Base-by-base conservation (phyloP, 2,888 invertebrate species). In the Athalia rosae region DNA sequence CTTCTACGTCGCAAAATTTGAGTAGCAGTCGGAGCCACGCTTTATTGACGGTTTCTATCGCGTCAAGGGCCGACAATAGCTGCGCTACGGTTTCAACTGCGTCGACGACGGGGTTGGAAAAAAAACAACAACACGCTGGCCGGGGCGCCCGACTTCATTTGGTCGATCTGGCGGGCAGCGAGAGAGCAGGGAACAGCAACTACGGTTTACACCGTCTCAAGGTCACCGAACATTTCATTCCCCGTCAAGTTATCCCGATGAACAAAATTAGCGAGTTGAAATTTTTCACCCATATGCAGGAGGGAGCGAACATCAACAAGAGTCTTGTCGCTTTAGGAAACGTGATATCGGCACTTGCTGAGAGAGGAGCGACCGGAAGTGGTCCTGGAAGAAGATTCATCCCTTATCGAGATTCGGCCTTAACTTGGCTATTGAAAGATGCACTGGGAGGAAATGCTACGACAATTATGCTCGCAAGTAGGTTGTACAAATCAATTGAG, bases 371-470 rank as follows among this genome's bases (percentile, higher is more conserved):
- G 76, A 82, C 84, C 83, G 80, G 89, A 86, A 85, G 85, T 83
- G 82, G 85, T 83, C 88, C 86, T 48, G 85, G 87, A 66, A 85
- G 84, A 81, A 85, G 93, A 83, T 95, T 95, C 89, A 94, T 96
- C 50, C 95, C 96, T 3, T 96, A 95, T 88, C 91, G 96, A 80
- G 95, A 95, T 88, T 96, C 95, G 0, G 93, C 95, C 28, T 92
- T 96, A 79, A 96, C 96, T 81, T 95, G 95, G 95, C 92, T 96
- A 8, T 91, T 96, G 47, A 95, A 95, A 87, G 95, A 96, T 87
- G 95, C 95, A 82, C 92, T 96, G 64, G 95, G 95, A 56, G 95
- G 95, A 82, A 95, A 95, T 85, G 94, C 95, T 61, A 93, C 93
- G 84, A 95, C 95, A 62, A 93, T 95, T 86, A 94, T 96, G 91